Base-by-base conservation (phyloP, 92 coral and sea anemone species). In the Virgularia gustaviana region DNA sequence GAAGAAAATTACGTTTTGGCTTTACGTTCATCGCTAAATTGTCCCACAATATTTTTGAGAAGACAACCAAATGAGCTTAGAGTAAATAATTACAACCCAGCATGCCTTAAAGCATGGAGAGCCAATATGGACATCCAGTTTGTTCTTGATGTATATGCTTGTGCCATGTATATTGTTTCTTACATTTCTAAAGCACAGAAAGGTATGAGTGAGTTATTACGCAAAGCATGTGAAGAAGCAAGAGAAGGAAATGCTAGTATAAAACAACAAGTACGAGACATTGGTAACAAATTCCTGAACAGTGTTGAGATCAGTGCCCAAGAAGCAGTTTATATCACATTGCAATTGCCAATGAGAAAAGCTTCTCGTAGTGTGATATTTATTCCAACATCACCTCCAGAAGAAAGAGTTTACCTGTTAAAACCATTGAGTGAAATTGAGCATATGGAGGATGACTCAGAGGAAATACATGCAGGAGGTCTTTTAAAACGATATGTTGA, bases 131-230 rank as follows among this genome's bases (percentile, higher is more conserved):
- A 79, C 54, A 55, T 83, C 57, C 83, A 82, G 70, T 82, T 66
- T 67, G 83, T 82, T 38, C 81, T 83, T 24, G 86, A 84, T 81
- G 76, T 84, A 6, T 80, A 80, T 67, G 77, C 85, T 28, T 65
- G 88, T 84, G 88, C 88, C 28, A 47, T 80, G 55, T 78, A 70
- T 19, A 59, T 76, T 55, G 86, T 82, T 20, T 62, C 75, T 15
- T 80, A 83, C 60, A 81, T 85, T 19, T 85, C 89, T 36, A 85
- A 81, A 78, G 86, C 82, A 64, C 86, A 85, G 57, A 85, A 81
- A 85, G 86, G 83, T 19, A 85, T 85, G 83, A 81, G 86, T 85
- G 89, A 85, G 24, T 76, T 85, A 30, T 57, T 75, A 70, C 36
- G 72, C 44, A 37, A 49, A 35, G 81, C 88, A 18, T 82, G 87